Percentiles rank a stretch among this genome's conserved stretches.
phyloP scores from a whole-genome alignment of 2,113 vertebrate genomes.

The Taurulus bubalis region DNA sequence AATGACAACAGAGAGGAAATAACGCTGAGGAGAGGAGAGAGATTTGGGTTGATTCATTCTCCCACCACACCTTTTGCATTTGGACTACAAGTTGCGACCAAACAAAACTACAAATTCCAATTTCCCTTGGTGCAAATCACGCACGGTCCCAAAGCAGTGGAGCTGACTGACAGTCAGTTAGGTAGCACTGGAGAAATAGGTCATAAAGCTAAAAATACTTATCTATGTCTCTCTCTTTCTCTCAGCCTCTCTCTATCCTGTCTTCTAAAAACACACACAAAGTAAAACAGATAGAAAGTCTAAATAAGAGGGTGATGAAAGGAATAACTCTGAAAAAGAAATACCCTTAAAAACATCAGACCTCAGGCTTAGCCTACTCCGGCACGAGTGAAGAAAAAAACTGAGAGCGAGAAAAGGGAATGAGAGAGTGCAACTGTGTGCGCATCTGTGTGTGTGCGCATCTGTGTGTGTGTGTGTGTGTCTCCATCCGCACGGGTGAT shows the following conservation, averaged over 20 bases:
- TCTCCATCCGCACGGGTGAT: constrained; percentile 38
- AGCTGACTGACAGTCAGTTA: constrained; percentile 84
- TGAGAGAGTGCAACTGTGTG: constrained; percentile 55
- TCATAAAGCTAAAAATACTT: constrained; percentile 88
- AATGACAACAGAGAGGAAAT: constrained; percentile 46
- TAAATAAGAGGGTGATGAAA: constrained; percentile 77
- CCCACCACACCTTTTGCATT: constrained; percentile 23
- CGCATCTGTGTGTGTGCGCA: constrained; percentile 15
- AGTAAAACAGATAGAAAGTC: constrained; percentile 73
- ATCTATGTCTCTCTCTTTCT: constrained; percentile 76
- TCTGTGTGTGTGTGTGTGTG: constrained; percentile 2
- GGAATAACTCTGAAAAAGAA: constrained; percentile 72
- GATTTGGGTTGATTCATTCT: constrained; percentile 13
- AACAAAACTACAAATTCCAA: constrained; percentile 58
- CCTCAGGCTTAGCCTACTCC: constrained; percentile 59
- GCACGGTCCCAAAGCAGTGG: constrained; percentile 73
- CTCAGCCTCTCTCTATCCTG: constrained; percentile 54
- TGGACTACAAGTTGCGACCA: constrained; percentile 54
- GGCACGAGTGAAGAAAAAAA: constrained; percentile 56
- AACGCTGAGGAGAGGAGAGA: constrained; percentile 27
- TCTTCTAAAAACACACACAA: constrained; percentile 64
- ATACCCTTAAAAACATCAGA: constrained; percentile 76
- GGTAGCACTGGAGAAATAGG: constrained; percentile 87
- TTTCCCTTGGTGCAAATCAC: constrained; percentile 68
- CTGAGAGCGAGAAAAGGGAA: constrained; percentile 35